Conservation (phyloP, 2,113 vertebrate species). For the Mus spicilegus region DNA sequence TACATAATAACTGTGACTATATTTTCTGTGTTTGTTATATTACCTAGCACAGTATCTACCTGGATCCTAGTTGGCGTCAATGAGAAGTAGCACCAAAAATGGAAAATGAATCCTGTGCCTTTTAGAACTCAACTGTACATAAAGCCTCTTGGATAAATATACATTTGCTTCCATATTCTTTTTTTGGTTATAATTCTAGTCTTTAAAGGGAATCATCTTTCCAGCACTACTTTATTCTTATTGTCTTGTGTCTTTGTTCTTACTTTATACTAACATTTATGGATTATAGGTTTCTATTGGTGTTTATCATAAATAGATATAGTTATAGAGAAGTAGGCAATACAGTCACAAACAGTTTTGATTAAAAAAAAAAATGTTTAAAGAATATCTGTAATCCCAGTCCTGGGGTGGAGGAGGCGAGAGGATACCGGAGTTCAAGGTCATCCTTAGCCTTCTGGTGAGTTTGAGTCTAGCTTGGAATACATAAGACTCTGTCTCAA, state of each 20-base stretch:
- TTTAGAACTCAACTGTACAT: background rate
- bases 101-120: background rate
- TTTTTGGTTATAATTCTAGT: background rate
- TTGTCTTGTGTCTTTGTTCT: background rate
- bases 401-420: background rate
- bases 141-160: background rate
- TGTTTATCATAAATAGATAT: slow-evolving; percentile 9
- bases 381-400: background rate
- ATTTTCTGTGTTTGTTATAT: slow-evolving; percentile 1
- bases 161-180: background rate
- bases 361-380: background rate
- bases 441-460: background rate
- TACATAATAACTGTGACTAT: background rate
- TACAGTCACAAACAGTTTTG: background rate
- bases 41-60: background rate
- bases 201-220: background rate
- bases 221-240: background rate
- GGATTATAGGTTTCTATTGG: slow-evolving; percentile 40
- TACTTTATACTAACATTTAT: slow-evolving; percentile 14
- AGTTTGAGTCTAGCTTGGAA: background rate
- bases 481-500: background rate
- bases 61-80: background rate
- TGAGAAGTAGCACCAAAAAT: slow-evolving; percentile 21
- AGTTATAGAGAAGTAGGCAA: slow-evolving; percentile 14
- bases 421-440: background rate